A percentile compares a stretch with the other conserved stretches of the same genome.
Conservation (phyloP, 2,888 invertebrate genomes). For the Scaptomyza flava region DNA sequence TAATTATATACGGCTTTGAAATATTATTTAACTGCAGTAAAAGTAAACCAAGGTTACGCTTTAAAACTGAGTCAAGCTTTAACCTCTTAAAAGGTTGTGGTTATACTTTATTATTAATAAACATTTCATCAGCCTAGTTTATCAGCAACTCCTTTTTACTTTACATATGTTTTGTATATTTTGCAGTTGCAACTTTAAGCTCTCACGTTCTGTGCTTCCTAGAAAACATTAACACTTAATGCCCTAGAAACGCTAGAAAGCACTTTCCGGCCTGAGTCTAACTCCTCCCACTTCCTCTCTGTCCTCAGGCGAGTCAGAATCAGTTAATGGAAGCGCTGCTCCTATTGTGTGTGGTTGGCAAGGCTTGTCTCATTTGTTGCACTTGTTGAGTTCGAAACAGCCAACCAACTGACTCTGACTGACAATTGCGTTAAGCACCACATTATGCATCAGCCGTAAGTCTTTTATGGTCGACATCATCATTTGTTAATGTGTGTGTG, state of each 20-base stretch:
- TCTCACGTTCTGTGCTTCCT: conserved; percentile 46
- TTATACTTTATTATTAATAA: no score
- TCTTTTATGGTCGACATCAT: conserved; percentile 67
- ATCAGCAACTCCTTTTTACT: no score
- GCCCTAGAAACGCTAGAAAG: conserved; percentile 44
- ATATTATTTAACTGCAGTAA: background rate
- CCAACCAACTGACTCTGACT: conserved; percentile 41
- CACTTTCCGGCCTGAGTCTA: conserved; percentile 26
- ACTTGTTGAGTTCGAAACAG: conserved; percentile 53
- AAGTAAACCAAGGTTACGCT: background rate
- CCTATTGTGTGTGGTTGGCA: conserved; percentile 44
- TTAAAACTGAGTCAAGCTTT: no score
- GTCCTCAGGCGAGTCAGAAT: background rate
- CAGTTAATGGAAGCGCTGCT: background rate
- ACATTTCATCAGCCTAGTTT: no score
- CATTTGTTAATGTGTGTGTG: conserved; percentile 31
- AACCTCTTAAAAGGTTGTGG: no score
- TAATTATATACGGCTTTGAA: background rate
- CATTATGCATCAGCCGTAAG: conserved; percentile 67
- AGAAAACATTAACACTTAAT: conserved; percentile 55
- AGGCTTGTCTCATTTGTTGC: conserved; percentile 34
- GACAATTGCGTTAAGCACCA: conserved; percentile 60
- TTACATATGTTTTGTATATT: background rate
- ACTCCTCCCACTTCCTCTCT: conserved; percentile 55
- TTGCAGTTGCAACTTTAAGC: background rate